Base-by-base conservation (phyloP, 2,888 invertebrate genomes). In the Apocheima hispidaria region DNA sequence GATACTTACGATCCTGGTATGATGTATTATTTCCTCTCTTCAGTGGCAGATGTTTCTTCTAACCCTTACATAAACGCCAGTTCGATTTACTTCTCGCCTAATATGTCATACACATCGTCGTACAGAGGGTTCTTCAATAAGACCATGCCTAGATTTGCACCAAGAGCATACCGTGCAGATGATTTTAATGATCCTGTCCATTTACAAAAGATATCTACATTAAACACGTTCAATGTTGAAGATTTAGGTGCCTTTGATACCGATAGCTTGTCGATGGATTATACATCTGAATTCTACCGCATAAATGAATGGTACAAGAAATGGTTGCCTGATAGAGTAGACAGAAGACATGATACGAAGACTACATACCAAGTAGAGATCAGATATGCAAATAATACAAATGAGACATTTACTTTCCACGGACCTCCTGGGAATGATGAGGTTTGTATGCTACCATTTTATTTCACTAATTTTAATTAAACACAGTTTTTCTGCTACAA, bases 131-230 rank as follows among this genome's bases (percentile, higher is more conserved):
- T 98, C 90, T 99, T 99, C 93, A 99, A 99, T 83, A 98, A 97
- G 85, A 99, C 99, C 0, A 94, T 99, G 87, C 97, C 97, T 0
- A 93, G 97, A 69, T 99, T 99, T 87, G 99, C 98, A 0, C 99
- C 99, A 0, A 94, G 98, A 80, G 98, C 99, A 0, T 98, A 95
- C 83, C 94, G 98, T 65, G 95, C 96, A 28, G 98, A 98, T 82
- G 98, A 98, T 86, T 98, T 98, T 78, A 98, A 98, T 81, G 99
- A 99, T 86, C 98, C 99, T 0, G 98, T 99, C 54, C 99, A 99
- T 91, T 74, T 92, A 65, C 97, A 99, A 83, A 95, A 98, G 82
- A 98, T 98, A 73, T 99, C 99, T 0, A 99, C 99, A 0, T 93
- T 98, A 80, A 98, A 98, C 76, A 99, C 99, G 0, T 98, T 99